Evolutionary conservation across 2,113 vertebrate species (phyloP), one percentile per base, ranked within the genome.

Genomic region (Micronycteris hirsuta): DNA sequence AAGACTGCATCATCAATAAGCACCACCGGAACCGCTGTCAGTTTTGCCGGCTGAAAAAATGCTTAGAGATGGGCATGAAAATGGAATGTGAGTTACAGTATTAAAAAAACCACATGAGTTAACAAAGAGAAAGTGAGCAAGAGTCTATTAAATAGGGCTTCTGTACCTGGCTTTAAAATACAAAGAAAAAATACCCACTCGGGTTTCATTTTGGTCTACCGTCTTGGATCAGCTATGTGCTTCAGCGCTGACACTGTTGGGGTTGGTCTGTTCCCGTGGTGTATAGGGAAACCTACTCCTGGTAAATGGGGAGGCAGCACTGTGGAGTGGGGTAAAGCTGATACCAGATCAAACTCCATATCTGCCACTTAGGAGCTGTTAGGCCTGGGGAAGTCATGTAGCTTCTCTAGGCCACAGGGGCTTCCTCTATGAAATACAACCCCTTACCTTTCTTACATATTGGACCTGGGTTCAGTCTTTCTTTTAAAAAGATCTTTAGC

Each of bases 1-100:
- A 99, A 93, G 99, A 99, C 98, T 99, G 99, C 92, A 98, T 99
- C 97, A 99, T 99, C 98, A 99, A 99, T 98, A 99, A 99, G 96
- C 99, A 99, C 96, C 99, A 99, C 97, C 99, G 99, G 95, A 99
- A 99, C 96, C 99, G 99, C 97, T 99, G 99, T 98, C 99, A 99
- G 97, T 99, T 99, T 86, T 99, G 99, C 97, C 98, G 99, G 82
- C 98, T 99, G 91, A 99, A 98, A 96, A 99, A 99, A 98, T 99
- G 99, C 97, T 98, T 99, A 96, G 99, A 99, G 87, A 99, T 99
- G 99, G 99, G 99, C 98, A 99, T 99, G 99, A 99, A 99, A 98
- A 99, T 99, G 98, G 99, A 99, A 95, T 99, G 99, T 99, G 98
- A 99, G 99, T 99, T 83, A 96, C 67, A 97, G 12, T 94, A 76